These are phyloP conservation scores for Paracentrotus lividus DNA, from an alignment of 53 echinoderm and acorn worm species.

Conservation along the genomic window DNA sequence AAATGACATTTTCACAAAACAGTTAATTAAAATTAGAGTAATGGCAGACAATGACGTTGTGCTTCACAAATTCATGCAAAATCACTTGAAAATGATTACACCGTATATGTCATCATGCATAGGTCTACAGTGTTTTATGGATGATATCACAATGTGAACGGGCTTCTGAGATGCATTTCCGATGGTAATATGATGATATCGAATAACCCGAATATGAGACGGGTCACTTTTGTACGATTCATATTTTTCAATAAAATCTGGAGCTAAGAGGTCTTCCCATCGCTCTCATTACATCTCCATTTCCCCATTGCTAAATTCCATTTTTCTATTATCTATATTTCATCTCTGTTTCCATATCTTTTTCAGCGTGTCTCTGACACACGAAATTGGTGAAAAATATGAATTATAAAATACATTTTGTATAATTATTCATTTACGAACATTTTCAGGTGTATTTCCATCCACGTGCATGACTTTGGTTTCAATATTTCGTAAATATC, in stretches of 20 bases:
- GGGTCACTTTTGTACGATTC: slow-evolving; percentile 44
- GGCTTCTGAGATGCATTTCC: neutral
- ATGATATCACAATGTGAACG: slow-evolving; percentile 2
- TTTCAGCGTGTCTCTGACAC: neutral
- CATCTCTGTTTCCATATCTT: neutral
- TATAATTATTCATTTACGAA: too few relatives aligned
- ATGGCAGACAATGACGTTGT: neutral
- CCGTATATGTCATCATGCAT: too few relatives aligned
- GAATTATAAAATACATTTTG: too few relatives aligned
- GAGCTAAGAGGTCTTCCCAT: neutral
- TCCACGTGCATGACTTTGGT: too few relatives aligned
- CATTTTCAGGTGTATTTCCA: too few relatives aligned
- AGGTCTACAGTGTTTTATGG: neutral
- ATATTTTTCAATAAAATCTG: slow-evolving; percentile 39
- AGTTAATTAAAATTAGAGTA: too few relatives aligned
- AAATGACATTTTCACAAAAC: too few relatives aligned
- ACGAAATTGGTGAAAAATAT: neutral
- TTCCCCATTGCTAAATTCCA: neutral
- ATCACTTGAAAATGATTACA: neutral
- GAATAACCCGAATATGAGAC: slow-evolving; percentile 26
- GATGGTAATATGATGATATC: slow-evolving; percentile 41
- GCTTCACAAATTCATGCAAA: neutral
- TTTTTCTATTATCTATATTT: neutral
- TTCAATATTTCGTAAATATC: too few relatives aligned
- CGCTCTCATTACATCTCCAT: slow-evolving; percentile 8